These are phyloP conservation scores for Solea solea DNA, from an alignment of 2,113 vertebrate genomes.

Conservation along the genomic window DNA sequence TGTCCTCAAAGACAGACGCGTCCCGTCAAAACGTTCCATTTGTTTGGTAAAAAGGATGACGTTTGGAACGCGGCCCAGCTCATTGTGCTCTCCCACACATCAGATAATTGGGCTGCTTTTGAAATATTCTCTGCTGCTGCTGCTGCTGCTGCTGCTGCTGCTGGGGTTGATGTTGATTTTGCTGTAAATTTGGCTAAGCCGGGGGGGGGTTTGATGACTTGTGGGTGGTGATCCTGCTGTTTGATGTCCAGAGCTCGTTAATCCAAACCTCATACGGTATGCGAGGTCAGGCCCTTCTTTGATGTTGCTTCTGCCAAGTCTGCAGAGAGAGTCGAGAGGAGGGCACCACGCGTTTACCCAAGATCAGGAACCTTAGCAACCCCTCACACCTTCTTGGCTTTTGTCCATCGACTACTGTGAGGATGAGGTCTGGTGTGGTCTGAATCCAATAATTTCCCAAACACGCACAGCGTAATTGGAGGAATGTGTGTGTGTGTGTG, in stretches of 20 bases:
- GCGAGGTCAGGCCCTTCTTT: constrained; percentile 74
- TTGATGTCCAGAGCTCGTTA: constrained; percentile 78
- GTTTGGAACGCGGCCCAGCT: constrained; percentile 43
- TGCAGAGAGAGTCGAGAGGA: constrained; percentile 32
- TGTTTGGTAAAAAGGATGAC: constrained; percentile 60
- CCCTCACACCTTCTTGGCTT: constrained; percentile 52
- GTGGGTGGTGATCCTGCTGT: constrained; percentile 56
- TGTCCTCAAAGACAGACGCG: constrained; percentile 36
- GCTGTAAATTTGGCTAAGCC: constrained; percentile 52
- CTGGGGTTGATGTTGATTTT: constrained; percentile 55
- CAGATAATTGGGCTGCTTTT: constrained; percentile 74
- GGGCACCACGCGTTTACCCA: constrained; percentile 40
- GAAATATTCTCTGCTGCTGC: no score
- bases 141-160: constrained; percentile 32
- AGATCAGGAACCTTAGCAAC: constrained; percentile 62
- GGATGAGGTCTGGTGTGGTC: constrained; percentile 41
- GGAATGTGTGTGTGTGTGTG: constrained; percentile 55
- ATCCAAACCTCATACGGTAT: constrained; percentile 76
- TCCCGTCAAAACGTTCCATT: constrained; percentile 51
- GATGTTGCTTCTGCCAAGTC: constrained; percentile 67
- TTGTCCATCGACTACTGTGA: constrained; percentile 62
- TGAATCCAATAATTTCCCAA: constrained; percentile 39
- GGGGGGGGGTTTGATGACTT: constrained; percentile 48
- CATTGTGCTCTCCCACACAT: constrained; percentile 66
- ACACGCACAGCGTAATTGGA: constrained; percentile 29